A percentile compares a stretch with the other conserved stretches of the same genome.
phyloP scores from a whole-genome alignment of 2,113 vertebrate species.

The Ascaphus truei region DNA sequence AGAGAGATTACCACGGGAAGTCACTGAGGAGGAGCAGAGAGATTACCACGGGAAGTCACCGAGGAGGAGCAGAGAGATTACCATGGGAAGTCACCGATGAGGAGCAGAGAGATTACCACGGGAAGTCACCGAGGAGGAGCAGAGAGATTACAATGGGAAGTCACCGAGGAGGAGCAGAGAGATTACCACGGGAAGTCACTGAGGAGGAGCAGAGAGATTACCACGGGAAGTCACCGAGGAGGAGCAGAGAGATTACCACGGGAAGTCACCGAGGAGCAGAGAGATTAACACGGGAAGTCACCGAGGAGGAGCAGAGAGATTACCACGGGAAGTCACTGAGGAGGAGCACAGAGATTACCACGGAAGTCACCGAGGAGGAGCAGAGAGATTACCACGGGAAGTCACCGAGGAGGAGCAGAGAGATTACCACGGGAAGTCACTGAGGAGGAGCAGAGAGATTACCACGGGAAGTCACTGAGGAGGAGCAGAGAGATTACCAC shows the following conservation, averaged over 20 bases:
- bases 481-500: neutral
- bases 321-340: neutral
- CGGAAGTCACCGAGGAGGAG: neutral
- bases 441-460: neutral
- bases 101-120: neutral
- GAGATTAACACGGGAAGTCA: neutral
- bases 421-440: neutral
- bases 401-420: neutral
- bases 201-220: neutral
- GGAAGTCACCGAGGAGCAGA: neutral
- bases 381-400: neutral
- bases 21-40: neutral
- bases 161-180: neutral
- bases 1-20: neutral
- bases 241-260: neutral
- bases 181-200: neutral
- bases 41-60: neutral
- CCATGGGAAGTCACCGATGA: neutral
- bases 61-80: neutral
- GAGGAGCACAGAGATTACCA: neutral
- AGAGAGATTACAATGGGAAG: neutral
- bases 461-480: neutral
- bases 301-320: neutral
- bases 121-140: neutral
- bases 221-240: neutral